Evolutionary conservation across 1,140 invertebrate genomes (phyloP).

Genomic region (Brachionus calyciflorus): DNA sequence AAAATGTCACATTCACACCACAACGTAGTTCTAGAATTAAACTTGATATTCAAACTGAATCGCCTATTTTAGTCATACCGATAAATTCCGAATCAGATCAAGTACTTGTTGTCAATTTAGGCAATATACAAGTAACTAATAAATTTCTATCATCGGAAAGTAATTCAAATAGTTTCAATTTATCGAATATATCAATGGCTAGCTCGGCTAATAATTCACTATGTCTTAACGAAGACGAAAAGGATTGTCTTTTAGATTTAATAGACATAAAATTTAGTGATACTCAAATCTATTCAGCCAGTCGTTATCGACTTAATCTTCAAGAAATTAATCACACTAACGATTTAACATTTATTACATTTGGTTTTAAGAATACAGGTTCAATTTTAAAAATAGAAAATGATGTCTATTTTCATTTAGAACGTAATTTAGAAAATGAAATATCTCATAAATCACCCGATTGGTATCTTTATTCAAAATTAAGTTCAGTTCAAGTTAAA

Average conservation of each 20-base stretch:
- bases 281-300: conserved; percentile 75
- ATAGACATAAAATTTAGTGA: conserved; percentile 74
- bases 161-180: conserved; percentile 50
- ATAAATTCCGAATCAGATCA: conserved; percentile 75
- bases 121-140: conserved; percentile 75
- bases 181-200: not conserved
- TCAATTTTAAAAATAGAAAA: conserved; percentile 67
- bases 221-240: conserved; percentile 48
- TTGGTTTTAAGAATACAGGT: conserved; percentile 21
- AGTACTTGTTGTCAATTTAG: conserved; percentile 77
- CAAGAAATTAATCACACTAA: not conserved
- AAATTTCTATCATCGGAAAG: conserved; percentile 61
- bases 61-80: conserved; percentile 81
- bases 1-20: conserved; percentile 55
- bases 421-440: conserved; percentile 75
- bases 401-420: conserved; percentile 73
- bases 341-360: not conserved
- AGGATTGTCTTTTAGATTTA: conserved; percentile 69
- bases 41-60: conserved; percentile 71
- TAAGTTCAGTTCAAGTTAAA: conserved; percentile 71
- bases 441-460: conserved; percentile 75
- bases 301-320: conserved; percentile 48
- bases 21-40: conserved; percentile 63
- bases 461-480: conserved; percentile 57
- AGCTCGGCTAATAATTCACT: conserved; percentile 5